Evolutionary conservation across 2,797 vertebrate genomes (phyloP).

Genomic region (Rhinichthys osculus): DNA sequence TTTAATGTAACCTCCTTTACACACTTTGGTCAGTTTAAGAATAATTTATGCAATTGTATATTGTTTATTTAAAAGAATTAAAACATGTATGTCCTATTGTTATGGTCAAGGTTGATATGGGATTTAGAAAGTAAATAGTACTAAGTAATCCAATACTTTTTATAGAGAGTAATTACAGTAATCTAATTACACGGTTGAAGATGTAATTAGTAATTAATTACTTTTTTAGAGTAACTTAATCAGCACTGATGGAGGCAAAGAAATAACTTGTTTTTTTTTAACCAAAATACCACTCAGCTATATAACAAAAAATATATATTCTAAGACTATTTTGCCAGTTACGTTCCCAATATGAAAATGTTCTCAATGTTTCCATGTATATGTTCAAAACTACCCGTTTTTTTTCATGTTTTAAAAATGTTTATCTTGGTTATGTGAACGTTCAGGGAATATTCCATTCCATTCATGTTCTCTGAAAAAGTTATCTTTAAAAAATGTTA

Average conservation of each 20-base stretch:
- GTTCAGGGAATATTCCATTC: no score
- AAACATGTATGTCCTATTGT: not conserved
- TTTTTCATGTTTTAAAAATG: no score
- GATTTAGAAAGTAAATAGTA: not conserved
- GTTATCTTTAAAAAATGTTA: no score
- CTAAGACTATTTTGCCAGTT: not conserved
- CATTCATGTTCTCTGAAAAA: no score
- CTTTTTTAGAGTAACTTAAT: no score
- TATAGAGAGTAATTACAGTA: not conserved
- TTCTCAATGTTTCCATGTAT: no score
- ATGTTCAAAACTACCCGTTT: no score
- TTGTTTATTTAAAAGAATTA: not conserved
- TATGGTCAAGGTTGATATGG: not conserved
- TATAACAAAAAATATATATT: not conserved
- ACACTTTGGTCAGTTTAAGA: no score
- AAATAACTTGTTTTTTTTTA: not conserved
- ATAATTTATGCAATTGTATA: not conserved
- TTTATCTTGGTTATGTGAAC: no score
- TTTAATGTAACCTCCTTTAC: no score
- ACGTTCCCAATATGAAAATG: not conserved
- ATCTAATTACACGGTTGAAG: no score
- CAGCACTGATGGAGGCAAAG: not conserved
- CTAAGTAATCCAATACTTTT: not conserved
- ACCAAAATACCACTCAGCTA: not conserved
- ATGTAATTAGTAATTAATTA: no score